A percentile compares a stretch with the other conserved stretches of the same genome.
Conservation (phyloP, 1,140 invertebrate genomes). For the Hormaphis cornu region DNA sequence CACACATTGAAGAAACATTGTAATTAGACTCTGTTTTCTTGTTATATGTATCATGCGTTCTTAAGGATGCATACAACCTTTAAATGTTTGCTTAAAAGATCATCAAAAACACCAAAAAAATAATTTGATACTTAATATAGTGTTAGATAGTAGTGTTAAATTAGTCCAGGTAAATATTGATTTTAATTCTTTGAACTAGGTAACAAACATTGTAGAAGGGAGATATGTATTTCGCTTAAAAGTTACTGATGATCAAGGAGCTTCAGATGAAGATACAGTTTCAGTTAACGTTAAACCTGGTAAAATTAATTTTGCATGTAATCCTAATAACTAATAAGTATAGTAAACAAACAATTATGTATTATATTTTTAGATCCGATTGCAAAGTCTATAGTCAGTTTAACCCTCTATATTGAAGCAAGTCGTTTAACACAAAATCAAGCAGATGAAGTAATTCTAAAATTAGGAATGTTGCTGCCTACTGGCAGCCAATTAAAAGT, state of each 20-base stretch:
- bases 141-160: no score
- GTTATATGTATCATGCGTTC: no score
- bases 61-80: no score
- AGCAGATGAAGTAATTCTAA: conserved; percentile 15
- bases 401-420: conserved; percentile 19
- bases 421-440: conserved; percentile 20
- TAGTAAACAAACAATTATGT: neutral
- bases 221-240: conserved; percentile 79
- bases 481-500: conserved; percentile 47
- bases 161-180: no score
- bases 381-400: conserved; percentile 9
- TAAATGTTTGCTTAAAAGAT: no score
- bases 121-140: no score
- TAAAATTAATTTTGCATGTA: conserved; percentile 38
- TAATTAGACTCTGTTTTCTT: no score
- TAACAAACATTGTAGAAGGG: conserved; percentile 70
- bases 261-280: conserved; percentile 66
- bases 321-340: no score
- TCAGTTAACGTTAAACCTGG: conserved; percentile 74
- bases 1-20: no score
- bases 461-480: conserved; percentile 21
- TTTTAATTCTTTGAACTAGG: conserved; percentile 45
- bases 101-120: no score
- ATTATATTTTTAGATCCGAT: conserved; percentile 17
- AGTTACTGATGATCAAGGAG: conserved; percentile 80